Evolutionary conservation across 1,140 invertebrate genomes (phyloP), one percentile per base, ranked within the genome.

Genomic region (Ephestia elutella): DNA sequence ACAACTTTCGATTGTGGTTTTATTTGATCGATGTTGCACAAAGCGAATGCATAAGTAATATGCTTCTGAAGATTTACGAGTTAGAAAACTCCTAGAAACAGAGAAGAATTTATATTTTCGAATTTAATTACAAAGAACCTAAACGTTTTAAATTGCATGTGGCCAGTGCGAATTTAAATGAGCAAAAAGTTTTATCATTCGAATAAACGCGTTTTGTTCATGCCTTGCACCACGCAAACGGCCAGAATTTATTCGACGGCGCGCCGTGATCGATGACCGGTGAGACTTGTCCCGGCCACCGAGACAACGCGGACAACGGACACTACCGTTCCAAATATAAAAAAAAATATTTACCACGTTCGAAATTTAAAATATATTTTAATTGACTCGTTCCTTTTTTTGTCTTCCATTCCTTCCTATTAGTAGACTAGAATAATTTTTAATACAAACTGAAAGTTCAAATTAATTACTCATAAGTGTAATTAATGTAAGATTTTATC

Each of bases 211-310:
- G 21, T 30, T 54, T 10, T 21, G 28, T 49, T 59, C 60, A 57
- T 68, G 32, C 21, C 66, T 73, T 73, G 65, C 53, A 44, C 68
- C 74, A 70, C 49, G 54, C 58, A 20, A 28, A 50, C 32, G 56
- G 60, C 56, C 68, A 81, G 69, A 73, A 86, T 86, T 86, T 86
- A 86, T 86, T 76, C 70, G 71, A 77, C 68, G 68, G 73, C 60
- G 59, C 56, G 63, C 74, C 58, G 80, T 86, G 82, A 86, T 86
- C 81, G 81, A 86, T 86, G 76, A 69, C 74, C 70, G 64, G 20
- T 57, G 63, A 62, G 68, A 60, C 62, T 68, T 72, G 73, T 75
- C 68, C 65, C 56, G 70, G 71, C 65, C 67, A 67, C 68, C 70
- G 77, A 74, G 70, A 68, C 72, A 65, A 67, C 73, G 71, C 75